These are phyloP conservation scores for Corythaixoides concolor DNA, from an alignment of 2,113 vertebrate genomes.

Conservation along the genomic window DNA sequence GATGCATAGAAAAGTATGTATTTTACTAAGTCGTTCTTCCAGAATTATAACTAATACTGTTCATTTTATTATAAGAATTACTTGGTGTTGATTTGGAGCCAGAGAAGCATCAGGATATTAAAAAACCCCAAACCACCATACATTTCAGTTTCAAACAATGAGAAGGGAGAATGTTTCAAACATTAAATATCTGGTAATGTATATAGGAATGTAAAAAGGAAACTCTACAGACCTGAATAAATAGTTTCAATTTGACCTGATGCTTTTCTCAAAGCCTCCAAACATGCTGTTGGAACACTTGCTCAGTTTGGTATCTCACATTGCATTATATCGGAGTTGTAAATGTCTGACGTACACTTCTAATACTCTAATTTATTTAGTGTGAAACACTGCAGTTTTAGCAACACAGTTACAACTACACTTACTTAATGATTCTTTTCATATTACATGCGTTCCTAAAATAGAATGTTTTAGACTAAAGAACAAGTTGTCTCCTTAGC, in stretches of 20 bases:
- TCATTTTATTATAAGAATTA: background rate
- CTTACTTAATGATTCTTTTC: background rate
- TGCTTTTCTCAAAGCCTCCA: background rate
- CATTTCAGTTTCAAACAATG: background rate
- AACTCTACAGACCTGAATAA: background rate
- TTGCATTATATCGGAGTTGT: background rate
- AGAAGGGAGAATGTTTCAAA: background rate
- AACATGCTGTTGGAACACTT: background rate
- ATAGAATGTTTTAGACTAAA: background rate
- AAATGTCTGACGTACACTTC: background rate
- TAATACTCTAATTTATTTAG: slow-evolving; percentile 49
- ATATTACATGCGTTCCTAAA: background rate
- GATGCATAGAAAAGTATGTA: background rate
- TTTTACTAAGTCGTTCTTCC: background rate
- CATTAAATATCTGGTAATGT: background rate
- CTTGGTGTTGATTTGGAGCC: background rate
- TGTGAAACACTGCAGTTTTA: slow-evolving; percentile 6
- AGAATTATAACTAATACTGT: background rate
- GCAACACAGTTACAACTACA: background rate
- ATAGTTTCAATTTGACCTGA: background rate
- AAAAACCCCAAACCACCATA: background rate
- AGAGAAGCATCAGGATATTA: background rate
- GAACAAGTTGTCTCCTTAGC: background rate
- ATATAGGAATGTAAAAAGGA: background rate
- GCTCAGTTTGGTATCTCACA: background rate